These are phyloP conservation scores for Dryobates pubescens DNA, from an alignment of 2,797 vertebrate genomes.

Conservation along the genomic window DNA sequence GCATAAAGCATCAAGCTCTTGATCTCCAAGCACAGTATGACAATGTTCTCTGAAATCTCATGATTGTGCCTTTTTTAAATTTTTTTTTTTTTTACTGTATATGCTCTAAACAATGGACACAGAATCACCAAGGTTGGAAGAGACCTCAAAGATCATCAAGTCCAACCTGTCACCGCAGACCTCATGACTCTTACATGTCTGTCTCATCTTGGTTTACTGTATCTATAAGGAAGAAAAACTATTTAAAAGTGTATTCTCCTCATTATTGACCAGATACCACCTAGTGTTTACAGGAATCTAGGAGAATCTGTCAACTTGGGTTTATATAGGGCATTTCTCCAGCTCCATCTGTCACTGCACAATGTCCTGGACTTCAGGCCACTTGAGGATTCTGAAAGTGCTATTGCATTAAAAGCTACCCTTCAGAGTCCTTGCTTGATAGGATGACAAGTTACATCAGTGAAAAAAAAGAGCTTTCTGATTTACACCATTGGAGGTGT, in stretches of 20 bases:
- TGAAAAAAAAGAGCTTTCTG: rapidly evolving
- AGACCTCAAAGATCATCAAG: too few relatives aligned
- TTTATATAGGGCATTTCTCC: background rate
- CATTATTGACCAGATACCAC: background rate
- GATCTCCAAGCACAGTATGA: background rate
- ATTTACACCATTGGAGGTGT: background rate
- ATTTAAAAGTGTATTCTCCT: background rate
- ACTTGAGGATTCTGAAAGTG: background rate
- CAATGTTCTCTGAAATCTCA: background rate
- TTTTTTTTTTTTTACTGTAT: background rate
- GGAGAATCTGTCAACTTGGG: background rate
- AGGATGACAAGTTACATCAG: background rate
- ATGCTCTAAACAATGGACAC: background rate
- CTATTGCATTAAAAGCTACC: background rate
- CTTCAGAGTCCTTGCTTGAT: background rate
- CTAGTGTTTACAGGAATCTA: background rate
- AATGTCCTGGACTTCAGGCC: background rate
- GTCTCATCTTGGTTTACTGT: background rate
- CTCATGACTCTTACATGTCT: too few relatives aligned
- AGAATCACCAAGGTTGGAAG: too few relatives aligned
- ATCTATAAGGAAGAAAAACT: background rate
- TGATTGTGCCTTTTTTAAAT: background rate
- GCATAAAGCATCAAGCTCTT: background rate
- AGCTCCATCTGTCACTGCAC: background rate
- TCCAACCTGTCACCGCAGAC: too few relatives aligned